These are phyloP conservation scores for Morinoia aosen DNA, from an alignment of 2,888 invertebrate species.

Conservation along the genomic window DNA sequence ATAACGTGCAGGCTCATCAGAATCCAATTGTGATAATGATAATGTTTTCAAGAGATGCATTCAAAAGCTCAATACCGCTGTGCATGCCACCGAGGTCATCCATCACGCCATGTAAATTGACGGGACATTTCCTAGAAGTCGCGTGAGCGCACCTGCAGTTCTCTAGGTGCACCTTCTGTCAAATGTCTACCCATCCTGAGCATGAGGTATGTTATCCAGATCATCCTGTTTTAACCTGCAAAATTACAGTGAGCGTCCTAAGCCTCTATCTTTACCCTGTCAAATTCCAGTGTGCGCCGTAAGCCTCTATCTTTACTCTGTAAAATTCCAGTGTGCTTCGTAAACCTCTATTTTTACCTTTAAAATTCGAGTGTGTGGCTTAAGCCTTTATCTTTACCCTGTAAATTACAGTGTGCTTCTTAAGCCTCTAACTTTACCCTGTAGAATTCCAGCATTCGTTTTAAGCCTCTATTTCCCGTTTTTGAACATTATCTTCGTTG, in stretches of 20 bases:
- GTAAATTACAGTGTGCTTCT: too few relatives aligned
- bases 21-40: constrained; percentile 12
- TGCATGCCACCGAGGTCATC: not conserved
- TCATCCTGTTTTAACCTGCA: not conserved
- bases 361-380: not conserved
- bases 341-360: not conserved
- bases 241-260: not conserved
- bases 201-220: not conserved
- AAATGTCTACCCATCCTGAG: not conserved
- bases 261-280: not conserved
- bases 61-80: constrained; percentile 3
- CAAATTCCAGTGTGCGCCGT: not conserved
- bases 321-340: not conserved
- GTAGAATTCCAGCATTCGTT: too few relatives aligned
- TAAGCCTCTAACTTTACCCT: too few relatives aligned
- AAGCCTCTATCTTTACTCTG: not conserved
- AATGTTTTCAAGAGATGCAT: not conserved
- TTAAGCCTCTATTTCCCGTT: not conserved
- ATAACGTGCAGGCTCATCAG: not conserved
- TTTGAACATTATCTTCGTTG: not conserved
- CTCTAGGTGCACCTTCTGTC: not conserved
- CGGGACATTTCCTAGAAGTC: not conserved
- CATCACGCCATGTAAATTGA: not conserved
- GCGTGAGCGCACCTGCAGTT: not conserved
- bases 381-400: not conserved